Conservation (phyloP, 2,113 vertebrate species). For the Phyllostomus discolor region DNA sequence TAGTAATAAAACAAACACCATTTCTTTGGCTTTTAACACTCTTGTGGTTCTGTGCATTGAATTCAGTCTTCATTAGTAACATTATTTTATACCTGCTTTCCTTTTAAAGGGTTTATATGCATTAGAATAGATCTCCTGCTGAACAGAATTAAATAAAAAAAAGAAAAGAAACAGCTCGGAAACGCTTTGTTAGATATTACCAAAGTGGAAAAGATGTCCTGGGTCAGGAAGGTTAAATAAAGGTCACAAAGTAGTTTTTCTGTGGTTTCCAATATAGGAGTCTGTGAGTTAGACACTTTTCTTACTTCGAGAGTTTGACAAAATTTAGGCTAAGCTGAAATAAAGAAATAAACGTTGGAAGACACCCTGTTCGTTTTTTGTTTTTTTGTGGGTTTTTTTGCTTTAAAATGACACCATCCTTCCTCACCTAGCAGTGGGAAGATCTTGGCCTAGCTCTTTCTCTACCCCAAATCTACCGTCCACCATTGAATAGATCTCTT, state of each 20-base stretch:
- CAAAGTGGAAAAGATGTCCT: not conserved
- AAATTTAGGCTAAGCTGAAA: not conserved
- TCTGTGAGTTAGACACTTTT: not conserved
- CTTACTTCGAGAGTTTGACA: not conserved
- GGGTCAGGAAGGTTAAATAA: not conserved
- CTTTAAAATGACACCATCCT: not conserved
- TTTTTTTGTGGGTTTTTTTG: not conserved
- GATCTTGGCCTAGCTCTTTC: not conserved
- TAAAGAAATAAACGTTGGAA: not conserved
- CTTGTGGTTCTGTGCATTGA: not conserved
- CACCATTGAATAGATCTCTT: not conserved
- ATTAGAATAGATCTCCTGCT: not conserved
- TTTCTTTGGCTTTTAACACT: conserved; percentile 16
- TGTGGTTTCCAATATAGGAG: not conserved
- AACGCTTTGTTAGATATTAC: not conserved
- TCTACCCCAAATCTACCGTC: not conserved
- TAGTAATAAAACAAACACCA: not conserved
- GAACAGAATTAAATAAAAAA: not conserved
- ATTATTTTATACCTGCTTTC: not conserved
- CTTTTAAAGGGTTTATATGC: not conserved
- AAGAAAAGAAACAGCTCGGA: not conserved
- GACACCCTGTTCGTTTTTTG: rapidly evolving
- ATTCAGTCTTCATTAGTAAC: not conserved
- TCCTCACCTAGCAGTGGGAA: not conserved
- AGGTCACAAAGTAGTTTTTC: not conserved